A percentile compares a stretch with the other conserved stretches of the same genome.
Conservation (phyloP, 1,140 invertebrate genomes). For the Bombyx mandarina region DNA sequence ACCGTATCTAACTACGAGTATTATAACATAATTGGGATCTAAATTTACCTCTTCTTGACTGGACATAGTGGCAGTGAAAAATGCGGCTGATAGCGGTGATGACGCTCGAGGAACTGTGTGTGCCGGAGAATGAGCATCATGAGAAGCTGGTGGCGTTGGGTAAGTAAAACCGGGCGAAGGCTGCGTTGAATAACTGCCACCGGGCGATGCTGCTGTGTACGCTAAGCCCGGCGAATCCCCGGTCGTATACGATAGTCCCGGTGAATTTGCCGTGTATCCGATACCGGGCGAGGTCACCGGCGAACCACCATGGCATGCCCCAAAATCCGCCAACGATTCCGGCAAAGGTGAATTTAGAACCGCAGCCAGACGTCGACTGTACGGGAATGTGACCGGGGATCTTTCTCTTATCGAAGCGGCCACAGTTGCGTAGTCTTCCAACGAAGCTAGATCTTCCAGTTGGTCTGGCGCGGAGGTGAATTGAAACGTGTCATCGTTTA, state of each 20-base stretch:
- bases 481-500: constrained; percentile 86
- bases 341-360: constrained; percentile 82
- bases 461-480: constrained; percentile 78
- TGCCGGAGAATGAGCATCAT: constrained; percentile 80
- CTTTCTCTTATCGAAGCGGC: constrained; percentile 70
- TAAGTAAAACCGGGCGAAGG: constrained; percentile 84
- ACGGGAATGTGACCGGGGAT: constrained; percentile 75
- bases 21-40: constrained; percentile 2
- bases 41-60: constrained; percentile 78
- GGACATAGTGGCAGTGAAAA: constrained; percentile 89
- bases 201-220: constrained; percentile 68
- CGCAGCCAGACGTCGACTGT: constrained; percentile 80
- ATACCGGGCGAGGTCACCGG: constrained; percentile 66
- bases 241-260: constrained; percentile 43
- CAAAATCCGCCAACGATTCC: constrained; percentile 85
- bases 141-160: constrained; percentile 86
- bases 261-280: constrained; percentile 45
- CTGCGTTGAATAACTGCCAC: constrained; percentile 66
- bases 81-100: constrained; percentile 81
- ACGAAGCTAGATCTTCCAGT: constrained; percentile 76
- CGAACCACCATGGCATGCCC: constrained; percentile 77
- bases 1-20: neutral
- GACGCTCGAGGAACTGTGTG: constrained; percentile 61
- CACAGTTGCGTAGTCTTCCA: constrained; percentile 76
- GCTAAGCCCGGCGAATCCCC: constrained; percentile 53